phyloP scores from a whole-genome alignment of 2,113 vertebrate species.

The Gasterosteus aculeatus region DNA sequence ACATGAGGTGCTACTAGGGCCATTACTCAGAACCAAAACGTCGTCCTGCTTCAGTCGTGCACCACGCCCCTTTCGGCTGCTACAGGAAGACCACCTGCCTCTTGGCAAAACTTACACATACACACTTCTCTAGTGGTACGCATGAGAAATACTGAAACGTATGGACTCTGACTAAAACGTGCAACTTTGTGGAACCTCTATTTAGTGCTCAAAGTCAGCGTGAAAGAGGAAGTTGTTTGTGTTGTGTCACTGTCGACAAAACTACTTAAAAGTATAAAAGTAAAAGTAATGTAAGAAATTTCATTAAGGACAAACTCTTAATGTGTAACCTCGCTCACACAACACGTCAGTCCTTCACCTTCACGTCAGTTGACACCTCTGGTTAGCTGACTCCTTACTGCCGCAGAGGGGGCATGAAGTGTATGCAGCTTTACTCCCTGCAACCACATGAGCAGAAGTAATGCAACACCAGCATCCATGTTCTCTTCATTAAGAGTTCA shows the following conservation, averaged over 20 bases:
- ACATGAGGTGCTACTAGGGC: neutral
- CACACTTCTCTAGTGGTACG: neutral
- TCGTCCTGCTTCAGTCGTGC: neutral
- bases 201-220: no score
- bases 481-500: neutral
- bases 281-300: no score
- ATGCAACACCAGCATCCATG: neutral
- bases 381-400: neutral
- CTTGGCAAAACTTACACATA: neutral
- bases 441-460: conserved; percentile 14
- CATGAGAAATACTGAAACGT: neutral
- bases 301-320: no score
- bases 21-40: neutral
- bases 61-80: no score
- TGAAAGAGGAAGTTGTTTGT: no score
- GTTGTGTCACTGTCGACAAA: no score
- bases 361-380: no score
- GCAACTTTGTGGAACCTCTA: no score
- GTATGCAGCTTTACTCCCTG: neutral
- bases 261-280: no score
- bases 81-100: neutral
- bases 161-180: no score
- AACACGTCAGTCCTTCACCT: no score
- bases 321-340: no score
- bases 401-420: neutral